Base-by-base conservation (phyloP, 2,797 vertebrate species). In the Etheostoma perlongum region DNA sequence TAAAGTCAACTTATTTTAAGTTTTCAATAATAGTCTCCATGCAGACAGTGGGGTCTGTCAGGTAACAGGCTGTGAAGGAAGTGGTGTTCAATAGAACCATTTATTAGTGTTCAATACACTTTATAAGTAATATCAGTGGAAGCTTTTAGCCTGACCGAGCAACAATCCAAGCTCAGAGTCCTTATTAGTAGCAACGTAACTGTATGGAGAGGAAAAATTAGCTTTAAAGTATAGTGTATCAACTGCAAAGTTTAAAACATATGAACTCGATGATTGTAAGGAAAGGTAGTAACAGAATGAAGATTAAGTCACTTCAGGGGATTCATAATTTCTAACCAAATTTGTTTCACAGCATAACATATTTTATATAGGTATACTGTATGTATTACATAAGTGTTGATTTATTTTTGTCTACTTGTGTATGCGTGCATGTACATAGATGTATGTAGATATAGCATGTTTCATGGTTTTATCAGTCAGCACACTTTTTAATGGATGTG, bases 1-100 rank as follows among this genome's bases (percentile, higher is more conserved):
- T 19, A 19, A 78, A 84, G 76, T 86, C 76, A 88, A 91, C 83
- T 91, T 88, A 72, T 69, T 72, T 27, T n/a, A 91, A 92, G 79
- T 92, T 92, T 80, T 23, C 44, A 63, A 18, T 67, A 3, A 27
- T n/a, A n/a, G 25, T 27, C 33, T 42, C 12, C 62, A 2, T 16
- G 52, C 6, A 53, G 27, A 23, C 6, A 4, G 16, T 1, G 18
- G 14, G 19, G 47, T 30, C 23, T 52, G 51, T 15, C 6, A 6
- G 18, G 21, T 4, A 6, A 42, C 27, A 19, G 47, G 36, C 48
- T 14, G 21, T 0, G 4, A 2, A 40, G 33, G 57, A 67, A 71
- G 72, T 0, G 49, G 54, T 1, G 40, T 68, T 80, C 27, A 33
- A 30, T 57, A 9, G n/a, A 78, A 55, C 73, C 76, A 40, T 66